Base-by-base conservation (phyloP, 2,888 invertebrate genomes). In the Heliconius aoede region DNA sequence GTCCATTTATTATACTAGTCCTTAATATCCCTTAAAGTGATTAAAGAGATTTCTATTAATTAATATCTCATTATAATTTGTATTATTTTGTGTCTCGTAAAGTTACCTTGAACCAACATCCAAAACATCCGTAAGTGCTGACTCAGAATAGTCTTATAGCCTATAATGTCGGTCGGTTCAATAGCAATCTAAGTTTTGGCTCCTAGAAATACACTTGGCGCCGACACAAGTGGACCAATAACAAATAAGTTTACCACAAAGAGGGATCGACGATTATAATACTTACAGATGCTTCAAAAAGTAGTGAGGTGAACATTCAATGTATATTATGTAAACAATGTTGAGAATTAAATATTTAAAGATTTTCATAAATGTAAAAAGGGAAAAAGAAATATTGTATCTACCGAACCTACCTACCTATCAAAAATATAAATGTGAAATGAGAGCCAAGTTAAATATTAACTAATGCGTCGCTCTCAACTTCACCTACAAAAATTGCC, bases 201-300 rank as follows among this genome's bases (percentile, higher is more conserved):
- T 85, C 78, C 78, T 76, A 80, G 75, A 74, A 80, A 80, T 79
- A 78, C 81, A 83, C 85, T 92, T 92, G 92, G 92, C 92, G 83
- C 86, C 76, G 76, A 81, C 79, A 84, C 90, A 91, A 92, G 89
- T 91, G 86, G 90, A 87, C 86, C 89, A 90, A 88, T 90, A 88
- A 89, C 88, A 89, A 86, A 86, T 86, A 84, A 84, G 84, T 82
- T 46, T 69, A 81, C 84, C 83, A 87, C 88, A 88, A 87, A 89
- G 84, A 85, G 85, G 83, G 81, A 83, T 84, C 86, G 88, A 88
- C 89, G 87, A 90, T 88, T 87, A 82, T 84, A 86, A 86, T 83
- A 85, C 82, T 85, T 84, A 76, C 78, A 61, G 18, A 72, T 58
- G 64, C 26, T 64, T 69, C 36, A 55, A 71, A 64, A 71, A 30